Conservation (phyloP, 2,888 invertebrate species). For the Tachina fera region DNA sequence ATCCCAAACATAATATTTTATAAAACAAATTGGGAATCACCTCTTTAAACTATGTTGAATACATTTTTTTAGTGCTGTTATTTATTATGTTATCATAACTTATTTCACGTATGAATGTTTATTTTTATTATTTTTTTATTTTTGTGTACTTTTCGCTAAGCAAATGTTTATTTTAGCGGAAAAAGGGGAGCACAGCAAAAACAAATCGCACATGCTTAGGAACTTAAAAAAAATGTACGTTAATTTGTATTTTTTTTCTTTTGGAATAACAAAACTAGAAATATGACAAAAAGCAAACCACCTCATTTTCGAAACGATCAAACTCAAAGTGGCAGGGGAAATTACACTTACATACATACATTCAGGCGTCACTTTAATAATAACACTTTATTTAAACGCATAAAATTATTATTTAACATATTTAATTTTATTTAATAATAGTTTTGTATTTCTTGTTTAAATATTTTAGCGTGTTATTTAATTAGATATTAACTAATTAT, state of each 20-base stretch:
- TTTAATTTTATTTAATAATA: background rate
- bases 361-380: background rate
- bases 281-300: background rate
- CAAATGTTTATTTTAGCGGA: conserved; percentile 18
- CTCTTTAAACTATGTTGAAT: background rate
- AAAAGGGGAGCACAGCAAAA: background rate
- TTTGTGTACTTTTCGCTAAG: background rate
- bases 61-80: conserved; percentile 4
- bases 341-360: conserved; percentile 3
- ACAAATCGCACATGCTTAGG: background rate
- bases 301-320: background rate
- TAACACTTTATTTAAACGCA: background rate
- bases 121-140: background rate
- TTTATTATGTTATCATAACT: conserved; percentile 13
- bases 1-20: no score
- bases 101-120: conserved; percentile 7
- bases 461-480: no score
- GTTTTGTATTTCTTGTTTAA: no score
- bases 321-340: conserved; percentile 6
- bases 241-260: conserved; percentile 7
- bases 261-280: background rate
- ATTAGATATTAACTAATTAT: no score
- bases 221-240: background rate
- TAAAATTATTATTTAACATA: background rate
- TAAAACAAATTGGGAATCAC: background rate